Evolutionary conservation across 2,888 invertebrate species (phyloP).

Genomic region (Mesoligia furuncula): DNA sequence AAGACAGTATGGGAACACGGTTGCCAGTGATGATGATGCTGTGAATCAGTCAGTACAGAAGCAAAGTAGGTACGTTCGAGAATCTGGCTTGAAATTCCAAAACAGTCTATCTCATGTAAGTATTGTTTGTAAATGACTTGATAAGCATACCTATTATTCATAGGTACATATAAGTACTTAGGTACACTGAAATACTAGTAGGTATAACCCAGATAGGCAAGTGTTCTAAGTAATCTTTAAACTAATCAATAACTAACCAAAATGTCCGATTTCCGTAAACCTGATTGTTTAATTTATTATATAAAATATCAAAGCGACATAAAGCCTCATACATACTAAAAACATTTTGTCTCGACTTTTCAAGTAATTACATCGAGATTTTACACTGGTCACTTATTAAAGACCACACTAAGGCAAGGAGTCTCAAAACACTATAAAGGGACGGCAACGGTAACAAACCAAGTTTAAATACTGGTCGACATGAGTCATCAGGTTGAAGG

Average conservation of each 20-base stretch:
- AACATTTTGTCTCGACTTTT: no score
- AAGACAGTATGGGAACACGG: no score
- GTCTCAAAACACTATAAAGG: no score
- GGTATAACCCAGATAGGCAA: not conserved
- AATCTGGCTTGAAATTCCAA: not conserved
- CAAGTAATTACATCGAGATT: no score
- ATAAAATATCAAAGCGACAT: conserved; percentile 1
- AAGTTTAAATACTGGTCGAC: no score
- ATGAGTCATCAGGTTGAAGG: no score
- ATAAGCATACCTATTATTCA: not conserved
- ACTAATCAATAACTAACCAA: conserved; percentile 12
- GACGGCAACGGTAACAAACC: no score
- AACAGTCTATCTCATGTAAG: not conserved
- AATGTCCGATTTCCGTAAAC: not conserved
- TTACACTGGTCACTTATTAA: no score
- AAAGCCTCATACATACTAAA: not conserved
- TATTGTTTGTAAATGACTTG: not conserved
- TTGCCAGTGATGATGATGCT: no score
- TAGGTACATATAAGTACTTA: no score
- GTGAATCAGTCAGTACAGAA: no score
- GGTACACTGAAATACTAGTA: not conserved
- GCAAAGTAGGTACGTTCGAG: not conserved
- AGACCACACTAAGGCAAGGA: no score
- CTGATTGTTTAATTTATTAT: conserved; percentile 31
- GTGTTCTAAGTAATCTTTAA: conserved; percentile 13